Evolutionary conservation across 2,113 vertebrate species (phyloP).

Genomic region (Typhlomys cinereus): DNA sequence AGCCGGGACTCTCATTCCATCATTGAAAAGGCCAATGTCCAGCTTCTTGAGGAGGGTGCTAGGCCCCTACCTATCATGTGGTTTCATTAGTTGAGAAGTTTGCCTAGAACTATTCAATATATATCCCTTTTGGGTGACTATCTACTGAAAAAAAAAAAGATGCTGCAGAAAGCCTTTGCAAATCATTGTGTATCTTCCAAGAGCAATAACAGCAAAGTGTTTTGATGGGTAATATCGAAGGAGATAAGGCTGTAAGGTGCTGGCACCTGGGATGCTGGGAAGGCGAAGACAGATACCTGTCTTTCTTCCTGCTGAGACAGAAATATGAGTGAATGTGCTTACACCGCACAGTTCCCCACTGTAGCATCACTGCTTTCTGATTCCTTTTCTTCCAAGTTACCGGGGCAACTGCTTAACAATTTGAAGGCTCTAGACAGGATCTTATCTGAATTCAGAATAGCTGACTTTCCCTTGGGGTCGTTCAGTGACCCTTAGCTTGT

Average conservation of each 20-base stretch:
- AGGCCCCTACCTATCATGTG: too few relatives aligned
- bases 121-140: too few relatives aligned
- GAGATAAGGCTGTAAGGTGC: neutral
- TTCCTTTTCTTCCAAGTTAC: neutral
- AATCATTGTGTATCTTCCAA: neutral
- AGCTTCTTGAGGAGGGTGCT: neutral
- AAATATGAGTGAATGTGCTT: neutral
- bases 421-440: neutral
- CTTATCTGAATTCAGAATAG: neutral
- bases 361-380: neutral
- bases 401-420: neutral
- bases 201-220: too few relatives aligned
- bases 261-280: neutral
- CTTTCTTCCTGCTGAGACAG: conserved; percentile 18
- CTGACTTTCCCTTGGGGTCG: neutral
- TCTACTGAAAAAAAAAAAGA: neutral
- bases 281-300: neutral
- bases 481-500: neutral
- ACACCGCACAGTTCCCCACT: neutral
- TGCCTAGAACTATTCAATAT: too few relatives aligned
- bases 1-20: neutral
- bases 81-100: neutral
- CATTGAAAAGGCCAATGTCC: neutral
- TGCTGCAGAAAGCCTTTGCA: neutral
- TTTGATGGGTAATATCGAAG: neutral